A percentile compares a stretch with the other conserved stretches of the same genome.
phyloP scores from a whole-genome alignment of 1,140 invertebrate species.

The Odontomachus brunneus region DNA sequence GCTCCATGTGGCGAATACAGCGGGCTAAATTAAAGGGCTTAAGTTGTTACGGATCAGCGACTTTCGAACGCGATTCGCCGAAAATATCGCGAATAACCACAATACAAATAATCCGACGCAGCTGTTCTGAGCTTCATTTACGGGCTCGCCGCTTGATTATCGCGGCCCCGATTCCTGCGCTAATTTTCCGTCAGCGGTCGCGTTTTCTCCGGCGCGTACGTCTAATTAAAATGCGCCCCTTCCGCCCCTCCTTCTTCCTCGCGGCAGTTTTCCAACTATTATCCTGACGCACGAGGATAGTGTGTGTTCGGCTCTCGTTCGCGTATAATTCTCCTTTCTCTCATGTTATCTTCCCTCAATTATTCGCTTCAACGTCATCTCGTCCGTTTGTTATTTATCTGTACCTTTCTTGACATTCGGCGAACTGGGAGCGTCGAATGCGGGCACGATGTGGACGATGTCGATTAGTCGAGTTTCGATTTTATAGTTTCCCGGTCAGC shows the following conservation, averaged over 20 bases:
- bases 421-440: constrained; percentile 12
- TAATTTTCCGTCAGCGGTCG: constrained; percentile 13
- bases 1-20: not conserved
- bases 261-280: too few relatives aligned
- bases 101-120: constrained; percentile 28
- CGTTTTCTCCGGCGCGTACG: not conserved
- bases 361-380: not conserved
- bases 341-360: not conserved
- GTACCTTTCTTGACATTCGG: too few relatives aligned
- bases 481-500: constrained; percentile 79
- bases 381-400: not conserved
- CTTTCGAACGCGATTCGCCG: not conserved
- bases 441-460: constrained; percentile 23
- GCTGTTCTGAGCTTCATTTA: constrained; percentile 37
- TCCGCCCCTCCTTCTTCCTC: too few relatives aligned
- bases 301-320: too few relatives aligned
- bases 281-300: too few relatives aligned
- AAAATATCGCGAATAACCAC: constrained; percentile 30
- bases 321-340: too few relatives aligned
- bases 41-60: not conserved
- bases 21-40: constrained; percentile 16
- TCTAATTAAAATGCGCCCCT: too few relatives aligned
- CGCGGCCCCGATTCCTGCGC: not conserved
- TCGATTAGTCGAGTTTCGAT: constrained; percentile 67
- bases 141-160: constrained; percentile 6